Base-by-base conservation (phyloP, 1,140 invertebrate genomes). In the Zeugodacus cucurbitae region DNA sequence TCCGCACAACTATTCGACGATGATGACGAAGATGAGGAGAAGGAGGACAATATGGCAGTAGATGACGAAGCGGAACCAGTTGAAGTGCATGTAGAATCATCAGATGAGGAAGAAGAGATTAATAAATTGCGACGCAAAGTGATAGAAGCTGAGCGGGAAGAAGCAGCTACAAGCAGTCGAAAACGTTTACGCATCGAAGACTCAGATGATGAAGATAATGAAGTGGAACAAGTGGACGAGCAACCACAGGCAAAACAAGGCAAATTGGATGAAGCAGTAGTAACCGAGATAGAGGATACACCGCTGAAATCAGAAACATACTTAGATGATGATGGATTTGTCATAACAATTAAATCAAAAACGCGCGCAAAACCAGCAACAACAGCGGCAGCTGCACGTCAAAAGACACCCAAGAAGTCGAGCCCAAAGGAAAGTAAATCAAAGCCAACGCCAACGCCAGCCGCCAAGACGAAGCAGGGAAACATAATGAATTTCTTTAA, bases 271-370 rank as follows among this genome's bases (percentile, higher is more conserved):
- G 89, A 89, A 29, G 89, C 89, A 17, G 82, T 32, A 29, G 54
- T 29, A 34, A 87, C 88, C n/a, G 89, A 88, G 17, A 87, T 82
- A 86, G 62, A 88, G 7, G 37, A 74, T n/a, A 74, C 88, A 1
- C 88, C 89, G 29, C 26, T 37, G 7, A 85, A 89, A 74, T 91
- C 91, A 57, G 92, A 93, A 89, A 93, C 92, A 11, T 93, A 89
- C 90, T 87, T 93, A 44, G 92, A 93, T 89, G 92, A 93, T 2
- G 92, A 93, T 87, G 92, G 92, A 26, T 93, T 93, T 87, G 92
- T 93, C 34, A 90, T 93, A 57, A 93, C 92, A 8, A 90, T 91
- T 3, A 91, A 91, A 34, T 88, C 92, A 3, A 89, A 87, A 85
- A n/a, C 57, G 3, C 20, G 41, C 2, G 7, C 34, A 32, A 70